Evolutionary conservation across 92 coral and sea anemone genomes (phyloP).

Genomic region (Heliopora coerulea): DNA sequence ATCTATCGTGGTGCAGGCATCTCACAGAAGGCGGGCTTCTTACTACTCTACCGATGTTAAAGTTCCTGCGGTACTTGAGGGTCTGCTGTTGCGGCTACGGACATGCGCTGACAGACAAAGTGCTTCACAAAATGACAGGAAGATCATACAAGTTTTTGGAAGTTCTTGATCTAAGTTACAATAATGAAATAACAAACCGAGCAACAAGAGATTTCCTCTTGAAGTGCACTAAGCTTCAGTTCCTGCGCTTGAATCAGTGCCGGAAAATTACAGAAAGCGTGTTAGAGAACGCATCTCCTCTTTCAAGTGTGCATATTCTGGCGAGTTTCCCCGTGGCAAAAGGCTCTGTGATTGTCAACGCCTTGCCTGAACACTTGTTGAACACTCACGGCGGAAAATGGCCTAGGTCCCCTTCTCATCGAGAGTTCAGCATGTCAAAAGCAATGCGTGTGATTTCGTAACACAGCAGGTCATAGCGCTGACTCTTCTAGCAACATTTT

Average conservation of each 20-base stretch:
- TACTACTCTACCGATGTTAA: constrained; percentile 59
- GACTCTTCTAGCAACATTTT: too few relatives aligned
- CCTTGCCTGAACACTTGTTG: too few relatives aligned
- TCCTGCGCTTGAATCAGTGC: constrained; percentile 77
- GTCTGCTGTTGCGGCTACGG: constrained; percentile 93
- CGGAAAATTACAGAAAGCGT: constrained; percentile 59
- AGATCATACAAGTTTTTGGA: constrained; percentile 48
- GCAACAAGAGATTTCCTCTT: constrained; percentile 56
- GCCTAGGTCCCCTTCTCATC: too few relatives aligned
- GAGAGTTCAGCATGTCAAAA: too few relatives aligned
- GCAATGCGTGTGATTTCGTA: too few relatives aligned
- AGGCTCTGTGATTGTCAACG: too few relatives aligned
- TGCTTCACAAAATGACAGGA: constrained; percentile 59
- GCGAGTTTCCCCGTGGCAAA: constrained; percentile 65
- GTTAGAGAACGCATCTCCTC: constrained; percentile 60
- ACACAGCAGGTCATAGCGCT: too few relatives aligned
- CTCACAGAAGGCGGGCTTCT: constrained; percentile 65
- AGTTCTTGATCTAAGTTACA: constrained; percentile 82
- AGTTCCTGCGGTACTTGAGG: constrained; percentile 63
- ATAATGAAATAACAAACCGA: constrained; percentile 61
- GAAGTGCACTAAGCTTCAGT: constrained; percentile 51
- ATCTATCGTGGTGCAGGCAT: constrained; percentile 88
- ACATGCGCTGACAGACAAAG: constrained; percentile 82
- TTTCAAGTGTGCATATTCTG: constrained; percentile 63
- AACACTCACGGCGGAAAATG: too few relatives aligned